Base-by-base conservation (phyloP, 2,797 vertebrate genomes). In the Zalophus californianus region DNA sequence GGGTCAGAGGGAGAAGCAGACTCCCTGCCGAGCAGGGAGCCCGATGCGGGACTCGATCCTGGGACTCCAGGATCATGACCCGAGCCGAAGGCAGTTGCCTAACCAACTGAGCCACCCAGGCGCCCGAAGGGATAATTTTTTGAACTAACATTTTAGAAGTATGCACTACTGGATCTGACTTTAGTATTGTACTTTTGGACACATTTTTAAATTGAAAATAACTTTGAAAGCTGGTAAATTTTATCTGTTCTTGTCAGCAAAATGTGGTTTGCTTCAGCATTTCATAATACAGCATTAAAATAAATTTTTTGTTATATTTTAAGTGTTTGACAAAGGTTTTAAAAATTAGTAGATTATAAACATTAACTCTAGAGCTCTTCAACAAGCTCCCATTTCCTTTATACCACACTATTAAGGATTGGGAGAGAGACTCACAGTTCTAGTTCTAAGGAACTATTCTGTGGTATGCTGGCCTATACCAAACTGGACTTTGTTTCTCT, bases 81-180 rank as follows among this genome's bases (percentile, higher is more conserved):
- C n/a, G n/a, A n/a, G n/a, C n/a, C n/a, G n/a, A n/a, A n/a, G n/a
- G n/a, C n/a, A n/a, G n/a, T n/a, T n/a, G n/a, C n/a, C n/a, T n/a
- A n/a, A n/a, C n/a, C n/a, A n/a, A n/a, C n/a, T n/a, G n/a, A n/a
- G n/a, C n/a, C n/a, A n/a, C n/a, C n/a, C n/a, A n/a, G n/a, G n/a
- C n/a, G n/a, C n/a, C n/a, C n/a, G 29, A 66, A 66, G 62, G 62
- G 62, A n/a, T 66, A 66, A 90, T 73, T 54, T 83, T 68, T 75
- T 84, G 41, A 91, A 50, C n/a, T 85, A 68, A 54, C 29, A 60
- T 92, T 94, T 79, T 91, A 90, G 48, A 95, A 87, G 52, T 5
- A n/a, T 86, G n/a, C 18, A 68, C 38, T 78, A 35, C 41, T 88
- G 41, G 90, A 50, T 95, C 58, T 80, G 14, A 41, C 38, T 80